Percentiles rank a stretch among this genome's conserved stretches.
Evolutionary conservation across 2,888 invertebrate species (phyloP).

Genomic region (Sinotaia quadrata): DNA sequence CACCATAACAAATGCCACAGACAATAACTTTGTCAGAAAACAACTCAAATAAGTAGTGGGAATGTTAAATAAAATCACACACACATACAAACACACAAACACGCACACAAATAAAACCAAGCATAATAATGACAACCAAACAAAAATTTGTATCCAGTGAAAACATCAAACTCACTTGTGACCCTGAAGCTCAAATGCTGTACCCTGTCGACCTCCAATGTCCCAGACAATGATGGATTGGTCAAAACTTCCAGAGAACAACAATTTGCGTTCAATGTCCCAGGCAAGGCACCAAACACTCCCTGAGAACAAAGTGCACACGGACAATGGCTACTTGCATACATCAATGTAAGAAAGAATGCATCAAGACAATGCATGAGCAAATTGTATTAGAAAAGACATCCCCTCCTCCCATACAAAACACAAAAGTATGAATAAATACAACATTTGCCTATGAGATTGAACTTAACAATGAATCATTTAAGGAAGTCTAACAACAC

Average conservation of each 20-base stretch:
- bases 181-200: slow-evolving; percentile 96
- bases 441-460: too few relatives aligned
- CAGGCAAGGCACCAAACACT: slow-evolving; percentile 93
- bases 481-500: too few relatives aligned
- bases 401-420: too few relatives aligned
- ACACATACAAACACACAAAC: not conserved
- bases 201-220: slow-evolving; percentile 96
- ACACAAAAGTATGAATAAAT: too few relatives aligned
- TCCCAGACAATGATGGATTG: slow-evolving; percentile 96
- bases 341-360: too few relatives aligned
- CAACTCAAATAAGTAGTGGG: not conserved
- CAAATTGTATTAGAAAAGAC: too few relatives aligned
- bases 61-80: not conserved
- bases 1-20: too few relatives aligned
- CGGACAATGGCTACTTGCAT: too few relatives aligned
- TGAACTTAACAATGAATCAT: too few relatives aligned
- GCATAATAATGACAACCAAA: not conserved
- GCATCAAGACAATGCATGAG: too few relatives aligned
- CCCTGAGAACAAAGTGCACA: too few relatives aligned
- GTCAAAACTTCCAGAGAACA: slow-evolving; percentile 97
- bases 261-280: slow-evolving; percentile 89
- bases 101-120: not conserved
- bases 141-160: not conserved
- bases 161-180: slow-evolving; percentile 75
- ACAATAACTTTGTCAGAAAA: too few relatives aligned